Base-by-base conservation (phyloP, 92 coral and sea anemone species). In the Zoanthus sociatus region DNA sequence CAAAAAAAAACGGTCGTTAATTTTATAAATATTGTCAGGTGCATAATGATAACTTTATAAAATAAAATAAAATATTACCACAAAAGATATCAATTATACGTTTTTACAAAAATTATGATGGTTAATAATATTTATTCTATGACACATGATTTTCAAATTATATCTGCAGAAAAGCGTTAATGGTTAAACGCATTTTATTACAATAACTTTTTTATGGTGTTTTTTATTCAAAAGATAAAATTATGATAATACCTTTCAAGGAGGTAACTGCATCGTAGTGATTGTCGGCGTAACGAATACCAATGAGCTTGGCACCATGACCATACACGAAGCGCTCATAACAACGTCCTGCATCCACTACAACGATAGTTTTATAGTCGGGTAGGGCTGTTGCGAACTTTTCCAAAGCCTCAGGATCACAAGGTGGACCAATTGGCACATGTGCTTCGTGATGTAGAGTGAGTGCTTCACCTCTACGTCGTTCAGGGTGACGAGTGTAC, bases 401-500 rank as follows among this genome's bases (percentile, higher is more conserved):
- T 63, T 63, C 21, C 20, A 63, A 8, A 63, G 69, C 69, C 69
- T 63, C 26, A 11, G 21, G 69, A 8, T 21, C 69, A 11, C 69
- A 63, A 18, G 69, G 69, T 63, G 69, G 69, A 15, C 69, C 69
- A 15, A 63, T 6, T 15, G 68, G 68, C 17, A 61, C 68, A 1
- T 61, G 17, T 61, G 68, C 68, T 9, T 61, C 68, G 0, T 26
- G 26, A 26, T 26, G 0, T 26, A 26, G 26, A 0, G 26, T 26
- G 26, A 26, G 26, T 26, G 20, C 5, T 14, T 9, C 68, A 14
- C 20, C 20, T 61, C n/a, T 14, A 6, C 68, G 20, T 5, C 68
- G 68, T 61, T 61, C 68, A 1, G 68, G 68, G 68, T 61, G 68
- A 61, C n/a, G n/a, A n/a, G n/a, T n/a, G n/a, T n/a, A n/a, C n/a